Base-by-base conservation (phyloP, 2,113 vertebrate genomes). In the Heterotis niloticus region DNA sequence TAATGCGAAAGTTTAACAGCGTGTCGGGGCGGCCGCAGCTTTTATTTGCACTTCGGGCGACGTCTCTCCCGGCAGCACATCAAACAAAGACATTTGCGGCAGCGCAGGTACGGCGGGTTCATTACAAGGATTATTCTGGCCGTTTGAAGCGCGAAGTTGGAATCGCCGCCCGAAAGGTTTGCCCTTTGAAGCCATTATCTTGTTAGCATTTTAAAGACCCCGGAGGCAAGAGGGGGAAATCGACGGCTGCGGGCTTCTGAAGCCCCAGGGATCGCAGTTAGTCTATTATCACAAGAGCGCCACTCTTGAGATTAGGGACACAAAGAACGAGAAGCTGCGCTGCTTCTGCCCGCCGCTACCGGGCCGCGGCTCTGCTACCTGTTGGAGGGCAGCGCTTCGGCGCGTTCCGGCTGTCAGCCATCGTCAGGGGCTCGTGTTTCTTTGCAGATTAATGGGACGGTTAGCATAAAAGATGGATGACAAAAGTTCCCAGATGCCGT, bases 171-270 rank as follows among this genome's bases (percentile, higher is more conserved):
- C 29, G 23, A 64, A 59, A 51, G 16, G 28, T 75, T 34, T 73
- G n/a, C 20, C 77, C 83, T 84, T 84, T 84, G 78, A 83, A 82
- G 79, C 78, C 29, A 26, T 84, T 86, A 86, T 84, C 85, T 81
- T 75, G 67, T 83, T 80, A 82, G 78, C 79, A 81, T 84, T 86
- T 81, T 74, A 81, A 84, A 69, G 68, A 68, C 79, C 76, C 28
- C 20, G 20, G 82, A 81, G 76, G 76, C 77, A 74, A 57, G 65
- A 67, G 52, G 24, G 73, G 66, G 72, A 67, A 82, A 74, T 56
- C 18, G 44, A 13, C 78, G 72, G 77, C 74, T 77, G 66, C n/a
- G 34, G 76, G 76, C 60, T 64, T 78, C 24, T 26, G 60, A 81
- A 81, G 81, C 75, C 70, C 70, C 64, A 66, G 80, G 72, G 78